A percentile compares a stretch with the other conserved stretches of the same genome.
Evolutionary conservation across 37 sponge, comb jelly and placozoan genomes (phyloP).

Genomic region (Bolinopsis microptera): DNA sequence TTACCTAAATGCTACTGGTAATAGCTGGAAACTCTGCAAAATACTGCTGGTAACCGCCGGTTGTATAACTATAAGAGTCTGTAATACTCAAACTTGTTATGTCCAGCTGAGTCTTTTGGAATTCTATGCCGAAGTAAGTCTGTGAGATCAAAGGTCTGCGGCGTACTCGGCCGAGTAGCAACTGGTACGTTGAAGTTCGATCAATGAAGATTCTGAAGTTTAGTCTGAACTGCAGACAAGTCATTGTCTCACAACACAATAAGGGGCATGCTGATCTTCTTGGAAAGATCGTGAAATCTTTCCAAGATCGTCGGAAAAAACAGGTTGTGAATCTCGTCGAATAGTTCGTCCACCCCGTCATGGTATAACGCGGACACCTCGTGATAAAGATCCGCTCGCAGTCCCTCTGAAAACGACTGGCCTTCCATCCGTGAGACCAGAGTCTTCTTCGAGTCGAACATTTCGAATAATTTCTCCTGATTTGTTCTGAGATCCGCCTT

Average conservation of each 20-base stretch:
- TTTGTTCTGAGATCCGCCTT: neutral
- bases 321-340: neutral
- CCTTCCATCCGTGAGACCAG: neutral
- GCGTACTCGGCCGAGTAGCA: too few species aligned
- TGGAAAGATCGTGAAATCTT: neutral
- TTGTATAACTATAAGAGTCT: too few species aligned
- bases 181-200: too few species aligned
- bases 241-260: neutral
- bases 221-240: too few species aligned
- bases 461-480: neutral
- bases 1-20: too few species aligned
- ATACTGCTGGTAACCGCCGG: too few species aligned
- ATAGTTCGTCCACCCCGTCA: neutral
- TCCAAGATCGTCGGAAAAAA: neutral
- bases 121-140: too few species aligned
- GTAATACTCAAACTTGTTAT: too few species aligned
- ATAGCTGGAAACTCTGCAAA: too few species aligned
- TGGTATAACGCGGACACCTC: neutral
- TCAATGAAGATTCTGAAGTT: too few species aligned
- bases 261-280: neutral
- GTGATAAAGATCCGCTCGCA: neutral
- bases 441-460: constrained; percentile 30
- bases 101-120: too few species aligned
- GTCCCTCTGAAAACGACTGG: neutral
- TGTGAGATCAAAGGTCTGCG: too few species aligned